These are phyloP conservation scores for Biston betularia DNA, from an alignment of 2,888 invertebrate genomes.

Conservation along the genomic window DNA sequence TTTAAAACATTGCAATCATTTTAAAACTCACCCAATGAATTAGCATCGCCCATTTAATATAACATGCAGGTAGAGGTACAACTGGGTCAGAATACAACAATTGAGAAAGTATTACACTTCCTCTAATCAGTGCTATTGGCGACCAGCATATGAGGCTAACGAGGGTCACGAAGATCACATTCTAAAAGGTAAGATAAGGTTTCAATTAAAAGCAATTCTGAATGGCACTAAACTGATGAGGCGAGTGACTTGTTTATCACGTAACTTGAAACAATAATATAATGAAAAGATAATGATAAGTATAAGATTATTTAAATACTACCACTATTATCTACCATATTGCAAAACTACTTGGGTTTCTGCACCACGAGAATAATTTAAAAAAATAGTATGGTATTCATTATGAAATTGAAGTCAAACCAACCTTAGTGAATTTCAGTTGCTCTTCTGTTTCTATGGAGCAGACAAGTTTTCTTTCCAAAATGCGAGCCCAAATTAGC, in stretches of 20 bases:
- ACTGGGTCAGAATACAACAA: slow-evolving; percentile 51
- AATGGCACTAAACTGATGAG: no score
- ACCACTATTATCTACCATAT: no score
- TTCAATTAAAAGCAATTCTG: no score
- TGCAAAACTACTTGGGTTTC: no score
- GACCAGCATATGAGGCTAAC: slow-evolving; percentile 72
- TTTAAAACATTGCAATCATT: no score
- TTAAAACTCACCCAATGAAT: slow-evolving; percentile 63
- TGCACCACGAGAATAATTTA: no score
- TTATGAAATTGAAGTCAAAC: slow-evolving; percentile 1
- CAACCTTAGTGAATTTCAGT: slow-evolving; percentile 37
- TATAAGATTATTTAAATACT: no score
- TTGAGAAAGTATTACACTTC: slow-evolving; percentile 63
- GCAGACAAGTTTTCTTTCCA: slow-evolving; percentile 55
- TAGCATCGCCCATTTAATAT: slow-evolving; percentile 65
- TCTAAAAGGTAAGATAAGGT: slow-evolving; percentile 57
- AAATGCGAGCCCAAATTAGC: slow-evolving; percentile 61
- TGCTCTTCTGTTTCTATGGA: slow-evolving; percentile 45
- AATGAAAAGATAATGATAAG: no score
- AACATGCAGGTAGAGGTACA: slow-evolving; percentile 53
- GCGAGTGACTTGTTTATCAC: no score
- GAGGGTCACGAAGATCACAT: slow-evolving; percentile 58
- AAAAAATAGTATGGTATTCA: no score
- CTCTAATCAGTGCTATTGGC: slow-evolving; percentile 68
- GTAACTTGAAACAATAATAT: no score